Evolutionary conservation across 2,797 vertebrate genomes (phyloP).

Genomic region (Muraenolepis orangiensis): DNA sequence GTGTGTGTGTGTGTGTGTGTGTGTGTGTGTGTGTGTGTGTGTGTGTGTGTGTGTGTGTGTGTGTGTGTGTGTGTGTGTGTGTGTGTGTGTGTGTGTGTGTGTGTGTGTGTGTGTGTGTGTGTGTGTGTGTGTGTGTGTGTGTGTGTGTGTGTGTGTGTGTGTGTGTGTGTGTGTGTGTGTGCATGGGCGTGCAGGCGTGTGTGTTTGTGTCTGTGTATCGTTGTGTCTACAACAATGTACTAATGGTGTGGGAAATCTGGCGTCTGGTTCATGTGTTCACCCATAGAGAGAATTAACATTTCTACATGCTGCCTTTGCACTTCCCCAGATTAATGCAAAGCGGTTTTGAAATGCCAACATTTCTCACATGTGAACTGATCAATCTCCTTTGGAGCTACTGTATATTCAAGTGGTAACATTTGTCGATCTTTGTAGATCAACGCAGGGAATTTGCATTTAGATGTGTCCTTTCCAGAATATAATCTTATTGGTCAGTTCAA

Average conservation of each 20-base stretch:
- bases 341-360: background rate
- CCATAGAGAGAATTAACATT: conserved; percentile 22
- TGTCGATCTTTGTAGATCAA: conserved; percentile 10
- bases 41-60: background rate
- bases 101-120: conserved; percentile 9
- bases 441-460: conserved; percentile 32
- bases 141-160: conserved; percentile 15
- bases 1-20: conserved; percentile 5
- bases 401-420: conserved; percentile 20
- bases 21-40: background rate
- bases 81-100: background rate
- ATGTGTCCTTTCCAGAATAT: conserved; percentile 18
- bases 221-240: background rate
- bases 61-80: background rate
- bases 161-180: conserved; percentile 4
- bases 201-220: background rate
- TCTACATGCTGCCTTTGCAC: conserved; percentile 20
- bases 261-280: conserved; percentile 7
- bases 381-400: conserved; percentile 11
- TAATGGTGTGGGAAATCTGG: conserved; percentile 4
- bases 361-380: conserved; percentile 11
- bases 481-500: conserved; percentile 9
- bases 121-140: background rate
- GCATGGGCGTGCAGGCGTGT: background rate
- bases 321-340: conserved; percentile 3